Conservation (phyloP, 1,140 invertebrate genomes). For the Lucilia cuprina region DNA sequence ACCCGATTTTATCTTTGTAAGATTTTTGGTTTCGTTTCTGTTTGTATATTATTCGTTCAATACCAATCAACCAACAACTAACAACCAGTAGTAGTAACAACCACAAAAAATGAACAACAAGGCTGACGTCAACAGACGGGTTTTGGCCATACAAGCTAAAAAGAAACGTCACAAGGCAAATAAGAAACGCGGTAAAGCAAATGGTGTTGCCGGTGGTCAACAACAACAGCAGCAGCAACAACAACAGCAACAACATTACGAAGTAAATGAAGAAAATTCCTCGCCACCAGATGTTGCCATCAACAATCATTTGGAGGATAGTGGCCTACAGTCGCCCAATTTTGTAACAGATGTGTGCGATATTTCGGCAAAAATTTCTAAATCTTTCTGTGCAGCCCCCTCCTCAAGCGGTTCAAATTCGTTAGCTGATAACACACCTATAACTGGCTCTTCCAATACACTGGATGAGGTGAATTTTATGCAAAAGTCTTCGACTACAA, state of each 20-base stretch:
- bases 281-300: constrained; percentile 33
- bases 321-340: constrained; percentile 23
- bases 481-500: background rate
- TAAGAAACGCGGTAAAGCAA: constrained; percentile 74
- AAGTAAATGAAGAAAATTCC: constrained; percentile 27
- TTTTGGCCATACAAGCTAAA: constrained; percentile 86
- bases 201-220: constrained; percentile 46
- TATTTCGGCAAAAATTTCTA: constrained; percentile 39
- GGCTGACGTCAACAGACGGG: constrained; percentile 85
- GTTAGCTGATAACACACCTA: constrained; percentile 32
- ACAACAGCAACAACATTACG: constrained; percentile 45
- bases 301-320: constrained; percentile 18
- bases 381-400: constrained; percentile 40
- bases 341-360: constrained; percentile 34
- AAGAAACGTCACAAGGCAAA: constrained; percentile 86
- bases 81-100: background rate
- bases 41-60: background rate
- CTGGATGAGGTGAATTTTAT: constrained; percentile 33
- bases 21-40: background rate
- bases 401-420: constrained; percentile 37
- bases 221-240: constrained; percentile 16
- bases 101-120: constrained; percentile 75
- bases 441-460: constrained; percentile 33
- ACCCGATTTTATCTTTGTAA: constrained; percentile 21
- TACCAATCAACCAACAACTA: background rate